Conservation (phyloP, 1,140 invertebrate species). For the Drosophila obscura region DNA sequence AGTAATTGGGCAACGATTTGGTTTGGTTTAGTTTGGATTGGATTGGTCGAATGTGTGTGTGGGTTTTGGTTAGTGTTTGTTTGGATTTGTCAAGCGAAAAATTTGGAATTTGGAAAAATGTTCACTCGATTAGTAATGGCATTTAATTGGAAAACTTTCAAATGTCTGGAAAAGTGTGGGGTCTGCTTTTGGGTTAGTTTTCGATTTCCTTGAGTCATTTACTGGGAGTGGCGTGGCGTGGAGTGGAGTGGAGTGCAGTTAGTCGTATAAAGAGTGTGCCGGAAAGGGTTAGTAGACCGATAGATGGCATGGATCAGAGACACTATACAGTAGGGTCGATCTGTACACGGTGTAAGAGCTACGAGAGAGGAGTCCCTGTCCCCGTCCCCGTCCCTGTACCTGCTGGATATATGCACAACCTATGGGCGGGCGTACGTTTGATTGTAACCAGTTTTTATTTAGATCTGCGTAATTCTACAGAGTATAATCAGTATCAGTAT, state of each 20-base stretch:
- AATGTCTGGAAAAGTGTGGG: conserved; percentile 13
- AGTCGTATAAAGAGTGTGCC: conserved; percentile 37
- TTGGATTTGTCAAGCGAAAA: conserved; percentile 42
- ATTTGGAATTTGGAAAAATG: conserved; percentile 68
- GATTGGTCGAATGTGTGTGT: conserved; percentile 35
- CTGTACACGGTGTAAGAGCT: conserved; percentile 18
- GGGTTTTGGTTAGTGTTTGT: conserved; percentile 58
- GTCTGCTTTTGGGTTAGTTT: conserved; percentile 19
- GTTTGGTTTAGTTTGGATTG: background rate
- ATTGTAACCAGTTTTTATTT: conserved; percentile 41
- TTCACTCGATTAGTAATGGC: conserved; percentile 63
- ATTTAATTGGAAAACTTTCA: conserved; percentile 32
- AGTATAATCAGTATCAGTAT: conserved; percentile 61
- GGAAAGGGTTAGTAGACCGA: conserved; percentile 58
- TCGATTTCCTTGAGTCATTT: conserved; percentile 23
- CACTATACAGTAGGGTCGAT: conserved; percentile 15
- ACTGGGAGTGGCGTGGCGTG: conserved; percentile 1
- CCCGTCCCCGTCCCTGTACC: background rate
- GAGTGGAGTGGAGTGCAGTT: conserved; percentile 33
- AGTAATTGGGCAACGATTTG: conserved; percentile 48
- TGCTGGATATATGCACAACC: conserved; percentile 34
- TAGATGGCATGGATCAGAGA: conserved; percentile 25
- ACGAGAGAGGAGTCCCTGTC: background rate
- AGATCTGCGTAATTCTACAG: conserved; percentile 44
- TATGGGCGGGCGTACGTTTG: conserved; percentile 23